Base-by-base conservation (phyloP, 2,797 vertebrate genomes). In the Poecilia wingei region DNA sequence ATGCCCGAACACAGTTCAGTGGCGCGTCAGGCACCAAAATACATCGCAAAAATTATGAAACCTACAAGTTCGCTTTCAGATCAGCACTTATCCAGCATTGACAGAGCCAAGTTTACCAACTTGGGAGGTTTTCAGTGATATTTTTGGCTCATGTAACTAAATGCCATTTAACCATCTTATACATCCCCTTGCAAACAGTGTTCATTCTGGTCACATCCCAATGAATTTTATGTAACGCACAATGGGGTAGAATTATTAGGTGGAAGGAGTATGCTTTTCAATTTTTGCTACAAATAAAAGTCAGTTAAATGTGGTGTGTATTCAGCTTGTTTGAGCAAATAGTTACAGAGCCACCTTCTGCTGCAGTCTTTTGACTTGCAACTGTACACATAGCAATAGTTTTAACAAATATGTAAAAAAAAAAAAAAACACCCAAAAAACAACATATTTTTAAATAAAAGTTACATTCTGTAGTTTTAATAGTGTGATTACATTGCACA, bases 1-100 rank as follows among this genome's bases (percentile, higher is more conserved):
- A 90, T 87, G 93, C 90, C 89, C 55, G 92, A 87, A 89, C 76
- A 14, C 66, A 84, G 87, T 77, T 87, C 73, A 46, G 72, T 71
- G 82, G 83, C 83, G 89, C 92, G 92, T 92, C 80, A 83, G 84
- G 85, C 83, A 78, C 86, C 85, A 31, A 84, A 91, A 92, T 88
- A 92, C 87, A 87, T 83, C 84, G 89, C 80, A 53, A 80, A 80
- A 75, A 82, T 86, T 88, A 85, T 79, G 79, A 89, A 93, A 88
- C 87, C 80, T 77, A 31, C 82, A 75, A 57, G 82, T 81, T 45
- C 70, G 77, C 79, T 91, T 88, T 84, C 49, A 79, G 45, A 87
- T 87, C 79, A 81, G 78, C 70, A 5, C 57, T 79, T 66, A 83
- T 87, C 73, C 82, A 86, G 83, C 68, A 80, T 74, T 59, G 89